phyloP scores from a whole-genome alignment of 2,888 invertebrate genomes.

The Zaprionus bogoriensis region DNA sequence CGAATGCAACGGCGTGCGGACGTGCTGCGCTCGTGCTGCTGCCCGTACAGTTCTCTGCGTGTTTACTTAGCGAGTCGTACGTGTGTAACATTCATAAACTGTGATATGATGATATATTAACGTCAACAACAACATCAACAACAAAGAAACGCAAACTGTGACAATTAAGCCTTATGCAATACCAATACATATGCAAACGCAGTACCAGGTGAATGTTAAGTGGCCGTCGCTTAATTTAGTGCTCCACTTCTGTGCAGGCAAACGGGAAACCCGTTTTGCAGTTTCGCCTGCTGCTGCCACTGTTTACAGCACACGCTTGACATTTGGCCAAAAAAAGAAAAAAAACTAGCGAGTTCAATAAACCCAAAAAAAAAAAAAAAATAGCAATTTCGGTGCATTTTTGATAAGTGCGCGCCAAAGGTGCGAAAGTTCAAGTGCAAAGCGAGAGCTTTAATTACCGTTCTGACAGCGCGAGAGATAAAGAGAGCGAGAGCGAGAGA shows the following conservation, averaged over 20 bases:
- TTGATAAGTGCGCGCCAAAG: constrained; percentile 39
- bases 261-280: constrained; percentile 64
- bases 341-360: constrained; percentile 54
- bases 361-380: constrained; percentile 30
- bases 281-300: constrained; percentile 35
- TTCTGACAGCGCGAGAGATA: constrained; percentile 13
- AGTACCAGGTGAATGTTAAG: constrained; percentile 34
- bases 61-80: constrained; percentile 27
- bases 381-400: constrained; percentile 15
- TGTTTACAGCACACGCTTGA: constrained; percentile 19
- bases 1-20: constrained; percentile 33
- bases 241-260: constrained; percentile 46
- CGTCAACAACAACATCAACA: constrained; percentile 14
- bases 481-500: constrained; percentile 21
- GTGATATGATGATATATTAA: constrained; percentile 40
- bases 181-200: background rate
- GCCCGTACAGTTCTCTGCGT: constrained; percentile 24
- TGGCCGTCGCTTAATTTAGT: constrained; percentile 30
- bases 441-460: constrained; percentile 61
- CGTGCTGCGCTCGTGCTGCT: constrained; percentile 26
- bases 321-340: constrained; percentile 27
- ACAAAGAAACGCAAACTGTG: constrained; percentile 18
- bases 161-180: constrained; percentile 54
- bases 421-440: constrained; percentile 60
- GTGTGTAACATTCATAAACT: constrained; percentile 52